Evolutionary conservation across 2,113 vertebrate genomes (phyloP), one percentile per base, ranked within the genome.

Genomic region (Hirundichthys speculiger): DNA sequence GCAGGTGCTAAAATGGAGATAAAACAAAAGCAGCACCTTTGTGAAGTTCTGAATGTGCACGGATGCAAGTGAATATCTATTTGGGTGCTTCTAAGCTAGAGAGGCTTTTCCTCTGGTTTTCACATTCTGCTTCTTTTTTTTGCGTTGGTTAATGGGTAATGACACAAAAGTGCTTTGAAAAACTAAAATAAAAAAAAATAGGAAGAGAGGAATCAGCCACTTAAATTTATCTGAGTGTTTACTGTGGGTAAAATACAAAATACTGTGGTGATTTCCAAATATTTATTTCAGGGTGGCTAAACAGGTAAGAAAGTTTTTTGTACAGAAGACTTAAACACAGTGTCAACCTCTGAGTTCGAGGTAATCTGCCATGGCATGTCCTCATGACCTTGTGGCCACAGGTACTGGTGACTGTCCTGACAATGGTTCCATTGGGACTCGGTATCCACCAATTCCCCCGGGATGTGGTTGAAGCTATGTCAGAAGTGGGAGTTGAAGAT

Each of bases 1-100:
- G 95, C 95, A 95, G 95, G 94, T 95, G 95, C 93, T 95, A 92
- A 90, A 93, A 94, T 93, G 93, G 92, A 93, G 94, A 94, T 93
- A 95, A 94, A 95, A 94, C 92, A 92, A 95, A 95, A 82, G 81
- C 90, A 65, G 75, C 73, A 79, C 74, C 79, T 82, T 73, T 64
- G 83, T 76, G 82, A 93, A 50, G 47, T 90, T 68, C 39, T 18
- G 73, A 45, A 63, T 64, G 77, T 65, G 61, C 21, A n/a, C 47
- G 48, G 14, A 8, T 25, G 38, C 15, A 59, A 64, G 79, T 52
- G 64, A 62, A 67, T 71, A 62, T 15, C 30, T 19, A 21, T 40
- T 7, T 63, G 48, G 47, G 46, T 41, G 19, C 22, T 51, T 69
- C 42, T 69, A 58, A 41, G 48, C 40, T 45, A n/a, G 68, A 27